These are phyloP conservation scores for Clamator glandarius DNA, from an alignment of 2,797 vertebrate genomes.

Conservation along the genomic window DNA sequence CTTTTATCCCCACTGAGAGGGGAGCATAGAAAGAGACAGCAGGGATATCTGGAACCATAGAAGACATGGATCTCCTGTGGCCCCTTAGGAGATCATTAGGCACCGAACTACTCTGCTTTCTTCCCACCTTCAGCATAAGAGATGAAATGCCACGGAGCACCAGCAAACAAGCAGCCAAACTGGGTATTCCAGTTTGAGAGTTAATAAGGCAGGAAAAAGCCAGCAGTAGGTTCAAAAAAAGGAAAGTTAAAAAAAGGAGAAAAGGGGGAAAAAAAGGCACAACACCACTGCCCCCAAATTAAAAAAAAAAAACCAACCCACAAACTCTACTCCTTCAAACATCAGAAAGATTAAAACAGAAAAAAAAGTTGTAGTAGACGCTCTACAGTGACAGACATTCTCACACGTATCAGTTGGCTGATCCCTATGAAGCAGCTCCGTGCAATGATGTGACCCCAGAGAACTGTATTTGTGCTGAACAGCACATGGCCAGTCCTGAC, in stretches of 20 bases:
- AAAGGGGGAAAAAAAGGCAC: too few relatives aligned
- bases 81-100: neutral
- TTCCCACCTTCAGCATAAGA: neutral
- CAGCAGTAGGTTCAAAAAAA: neutral
- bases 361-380: neutral
- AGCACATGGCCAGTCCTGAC: neutral
- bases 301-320: neutral
- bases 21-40: neutral
- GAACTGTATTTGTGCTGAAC: neutral
- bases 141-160: neutral
- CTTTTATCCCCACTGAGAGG: neutral
- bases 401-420: rapidly evolving
- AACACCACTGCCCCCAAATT: too few relatives aligned
- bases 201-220: neutral
- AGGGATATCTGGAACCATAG: neutral
- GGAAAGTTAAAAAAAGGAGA: neutral
- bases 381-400: neutral
- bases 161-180: neutral
- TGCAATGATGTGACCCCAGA: neutral
- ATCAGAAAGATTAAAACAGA: neutral
- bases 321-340: neutral
- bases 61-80: rapidly evolving
- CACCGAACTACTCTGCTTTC: neutral
- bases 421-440: neutral
- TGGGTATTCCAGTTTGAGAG: neutral